Percentiles rank a stretch among this genome's conserved stretches.
These are phyloP conservation scores for Octodonta nipae DNA, from an alignment of 2,888 invertebrate genomes.

Conservation along the genomic window DNA sequence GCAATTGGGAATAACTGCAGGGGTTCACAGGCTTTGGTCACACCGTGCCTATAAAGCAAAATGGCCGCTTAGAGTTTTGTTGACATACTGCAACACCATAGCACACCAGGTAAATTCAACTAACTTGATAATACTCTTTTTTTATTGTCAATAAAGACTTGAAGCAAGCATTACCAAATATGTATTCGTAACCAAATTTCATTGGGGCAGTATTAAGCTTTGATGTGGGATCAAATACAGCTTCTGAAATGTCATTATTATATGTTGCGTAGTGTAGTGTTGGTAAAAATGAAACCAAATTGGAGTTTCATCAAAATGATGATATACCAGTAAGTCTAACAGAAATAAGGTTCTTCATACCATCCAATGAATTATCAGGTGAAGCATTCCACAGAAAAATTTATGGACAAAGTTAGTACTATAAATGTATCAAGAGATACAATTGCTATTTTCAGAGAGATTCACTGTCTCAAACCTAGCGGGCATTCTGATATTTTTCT, in stretches of 20 bases:
- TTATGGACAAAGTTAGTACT: conserved; percentile 94
- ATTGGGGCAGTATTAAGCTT: conserved; percentile 75
- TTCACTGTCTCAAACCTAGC: conserved; percentile 97
- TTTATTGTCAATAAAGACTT: too few relatives aligned
- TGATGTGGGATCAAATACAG: conserved; percentile 68
- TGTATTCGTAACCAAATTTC: too few relatives aligned
- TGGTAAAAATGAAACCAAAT: conserved; percentile 93
- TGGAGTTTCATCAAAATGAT: conserved; percentile 98
- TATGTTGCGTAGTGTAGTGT: conserved; percentile 93
- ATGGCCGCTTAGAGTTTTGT: not conserved
- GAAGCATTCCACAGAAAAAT: conserved; percentile 92
- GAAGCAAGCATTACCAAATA: too few relatives aligned
- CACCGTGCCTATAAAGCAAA: not conserved
- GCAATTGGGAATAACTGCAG: not conserved
- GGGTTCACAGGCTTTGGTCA: not conserved
- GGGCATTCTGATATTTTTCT: conserved; percentile 75
- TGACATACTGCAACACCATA: not conserved
- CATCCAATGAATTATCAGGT: conserved; percentile 71
- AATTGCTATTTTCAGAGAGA: conserved; percentile 89
- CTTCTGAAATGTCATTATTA: conserved; percentile 90
- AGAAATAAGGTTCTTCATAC: conserved; percentile 97
- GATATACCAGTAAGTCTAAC: conserved; percentile 92
- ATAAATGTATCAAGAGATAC: conserved; percentile 96
- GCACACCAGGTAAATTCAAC: not conserved
- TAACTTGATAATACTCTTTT: too few relatives aligned